These are phyloP conservation scores for Pogonocichla stellata DNA, from an alignment of 2,113 vertebrate genomes.

Conservation along the genomic window DNA sequence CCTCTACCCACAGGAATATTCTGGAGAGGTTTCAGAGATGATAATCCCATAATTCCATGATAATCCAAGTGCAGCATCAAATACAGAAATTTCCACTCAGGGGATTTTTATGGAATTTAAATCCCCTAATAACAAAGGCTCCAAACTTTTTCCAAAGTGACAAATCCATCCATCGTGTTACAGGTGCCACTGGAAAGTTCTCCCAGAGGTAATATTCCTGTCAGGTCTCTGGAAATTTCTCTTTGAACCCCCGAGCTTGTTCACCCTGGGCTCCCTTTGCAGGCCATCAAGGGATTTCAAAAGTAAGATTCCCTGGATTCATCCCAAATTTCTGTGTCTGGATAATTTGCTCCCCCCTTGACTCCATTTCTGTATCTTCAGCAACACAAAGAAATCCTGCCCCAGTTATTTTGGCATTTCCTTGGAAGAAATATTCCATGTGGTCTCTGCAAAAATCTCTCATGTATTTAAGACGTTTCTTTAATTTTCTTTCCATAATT, in stretches of 20 bases:
- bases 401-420: background rate
- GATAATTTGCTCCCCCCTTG: background rate
- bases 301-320: background rate
- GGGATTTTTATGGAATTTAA: background rate
- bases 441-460: background rate
- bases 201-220: background rate
- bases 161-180: accelerated
- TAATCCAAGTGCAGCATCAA: background rate
- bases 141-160: background rate
- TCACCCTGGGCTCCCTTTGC: background rate
- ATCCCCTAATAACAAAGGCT: background rate
- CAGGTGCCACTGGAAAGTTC: background rate
- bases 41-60: accelerated
- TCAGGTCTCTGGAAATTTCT: background rate
- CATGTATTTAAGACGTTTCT: background rate
- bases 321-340: background rate
- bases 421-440: background rate
- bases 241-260: background rate
- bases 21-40: background rate
- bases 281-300: accelerated
- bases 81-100: accelerated
- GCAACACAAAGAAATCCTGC: background rate
- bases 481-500: background rate
- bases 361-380: background rate
- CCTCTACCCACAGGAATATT: background rate